phyloP scores from a whole-genome alignment of 2,113 vertebrate species.

The Nothoprocta pentlandii region DNA sequence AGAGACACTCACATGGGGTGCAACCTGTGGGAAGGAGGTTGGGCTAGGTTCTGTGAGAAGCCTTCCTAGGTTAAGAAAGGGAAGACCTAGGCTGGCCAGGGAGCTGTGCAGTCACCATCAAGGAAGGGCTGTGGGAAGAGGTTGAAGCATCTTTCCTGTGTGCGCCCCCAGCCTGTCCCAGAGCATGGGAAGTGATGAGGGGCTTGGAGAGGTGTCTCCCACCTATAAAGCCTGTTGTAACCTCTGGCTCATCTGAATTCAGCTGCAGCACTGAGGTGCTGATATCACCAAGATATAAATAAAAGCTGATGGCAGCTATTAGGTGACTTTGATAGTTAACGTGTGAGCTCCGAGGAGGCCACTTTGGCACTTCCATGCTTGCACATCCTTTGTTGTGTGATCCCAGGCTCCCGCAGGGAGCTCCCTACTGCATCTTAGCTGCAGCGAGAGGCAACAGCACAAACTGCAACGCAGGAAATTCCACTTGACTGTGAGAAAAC shows the following conservation, averaged over 20 bases:
- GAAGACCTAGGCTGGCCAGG: background rate
- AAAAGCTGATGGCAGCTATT: background rate
- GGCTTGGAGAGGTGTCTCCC: fast-evolving
- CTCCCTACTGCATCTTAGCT: no score
- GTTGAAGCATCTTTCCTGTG: background rate
- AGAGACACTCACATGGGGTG: background rate
- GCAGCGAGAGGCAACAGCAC: no score
- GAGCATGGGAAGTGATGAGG: fast-evolving
- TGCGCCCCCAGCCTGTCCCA: background rate
- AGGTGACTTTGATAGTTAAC: background rate
- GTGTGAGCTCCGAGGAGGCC: background rate
- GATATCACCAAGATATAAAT: fast-evolving
- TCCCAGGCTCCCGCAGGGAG: no score
- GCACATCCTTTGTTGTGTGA: background rate
- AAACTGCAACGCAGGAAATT: no score
- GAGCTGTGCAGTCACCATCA: fast-evolving
- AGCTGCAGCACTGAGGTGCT: background rate
- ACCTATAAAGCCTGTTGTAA: background rate
- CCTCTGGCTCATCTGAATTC: background rate
- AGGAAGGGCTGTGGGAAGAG: no score
- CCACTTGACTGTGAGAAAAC: no score
- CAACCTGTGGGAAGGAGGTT: no score
- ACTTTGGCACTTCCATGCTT: background rate
- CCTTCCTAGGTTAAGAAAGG: no score
- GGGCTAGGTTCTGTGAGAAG: no score